Evolutionary conservation across 2,888 invertebrate species (phyloP), one percentile per base, ranked within the genome.

Genomic region (Philhelius pedissequus): DNA sequence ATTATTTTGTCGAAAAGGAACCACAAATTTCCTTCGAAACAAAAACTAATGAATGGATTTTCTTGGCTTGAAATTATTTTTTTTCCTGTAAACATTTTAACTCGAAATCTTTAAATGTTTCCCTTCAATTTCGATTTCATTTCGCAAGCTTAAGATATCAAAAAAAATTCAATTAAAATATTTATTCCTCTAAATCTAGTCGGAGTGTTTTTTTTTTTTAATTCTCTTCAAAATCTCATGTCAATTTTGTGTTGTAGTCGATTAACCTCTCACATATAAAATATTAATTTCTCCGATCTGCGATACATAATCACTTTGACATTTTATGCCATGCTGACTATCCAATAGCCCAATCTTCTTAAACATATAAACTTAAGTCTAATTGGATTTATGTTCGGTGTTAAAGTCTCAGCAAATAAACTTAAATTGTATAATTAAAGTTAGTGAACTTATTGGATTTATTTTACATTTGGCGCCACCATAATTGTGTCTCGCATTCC

Each of bases 381-480:
- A 35, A 40, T 60, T 40, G 25, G 11, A 1, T 25, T 60, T 25
- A 38, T 45, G 8, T 30, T 30, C 43, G 11, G 30, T 62, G 25
- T 11, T 27, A 13, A 25, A 15, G 7, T 7, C 43, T 13, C 9
- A 38, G 4, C 8, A 43, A 27, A 27, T 43, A 2, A 18, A 30
- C 13, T 30, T 62, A 18, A 30, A 20, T 4, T 45, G 7, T 18
- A 13, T 1, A 13, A 30, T 18, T 11, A 7, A 20, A 3, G 22
- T 22, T 9, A 11, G 2, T 40, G 15, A 11, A 27, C n/a, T 62
- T n/a, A n/a, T n/a, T 18, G 62, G 30, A 62, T 62, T 62, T 18
- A 62, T 62, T 40, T 62, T 22, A 25, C 25, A 60, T 30, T 9
- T 27, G 62, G 62, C 62, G 62, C 40, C 62, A 43, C 18, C 18